A percentile compares a stretch with the other conserved stretches of the same genome.
Evolutionary conservation across 2,888 invertebrate species (phyloP).

Genomic region (Trissoscelio sp.): DNA sequence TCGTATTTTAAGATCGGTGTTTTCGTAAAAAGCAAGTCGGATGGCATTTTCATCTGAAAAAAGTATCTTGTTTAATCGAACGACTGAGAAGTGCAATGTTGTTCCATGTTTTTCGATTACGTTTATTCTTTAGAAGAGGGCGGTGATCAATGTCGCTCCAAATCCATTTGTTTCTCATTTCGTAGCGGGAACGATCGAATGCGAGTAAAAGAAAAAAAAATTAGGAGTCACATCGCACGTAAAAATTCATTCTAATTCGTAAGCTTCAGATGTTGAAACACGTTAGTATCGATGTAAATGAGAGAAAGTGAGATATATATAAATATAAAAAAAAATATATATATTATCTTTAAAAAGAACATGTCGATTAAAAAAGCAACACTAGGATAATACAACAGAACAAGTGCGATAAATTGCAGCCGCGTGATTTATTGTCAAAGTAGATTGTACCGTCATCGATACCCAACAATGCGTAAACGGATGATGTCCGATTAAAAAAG

Average conservation of each 20-base stretch:
- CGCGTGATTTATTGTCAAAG: conserved; percentile 62
- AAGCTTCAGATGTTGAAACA: conserved; percentile 68
- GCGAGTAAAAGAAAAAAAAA: conserved; percentile 45
- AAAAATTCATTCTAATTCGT: conserved; percentile 60
- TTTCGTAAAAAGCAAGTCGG: neutral
- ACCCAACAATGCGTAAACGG: conserved; percentile 61
- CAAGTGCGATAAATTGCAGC: conserved; percentile 54
- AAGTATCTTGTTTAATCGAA: conserved; percentile 7
- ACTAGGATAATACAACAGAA: conserved; percentile 51
- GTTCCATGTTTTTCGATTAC: conserved; percentile 14
- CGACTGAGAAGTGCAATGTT: conserved; percentile 27
- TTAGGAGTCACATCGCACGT: conserved; percentile 58
- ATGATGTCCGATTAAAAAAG: conserved; percentile 53
- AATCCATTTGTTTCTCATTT: conserved; percentile 44
- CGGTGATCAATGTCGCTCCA: conserved; percentile 39
- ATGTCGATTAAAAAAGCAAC: conserved; percentile 63
- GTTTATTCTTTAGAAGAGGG: conserved; percentile 3
- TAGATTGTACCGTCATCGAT: conserved; percentile 61
- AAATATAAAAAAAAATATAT: conserved; percentile 46
- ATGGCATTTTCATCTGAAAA: neutral
- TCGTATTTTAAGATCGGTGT: too few species aligned
- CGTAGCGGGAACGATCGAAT: conserved; percentile 61
- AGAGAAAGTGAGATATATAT: conserved; percentile 62
- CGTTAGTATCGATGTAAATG: conserved; percentile 66
- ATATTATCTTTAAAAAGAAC: conserved; percentile 55